phyloP scores from a whole-genome alignment of 2,888 invertebrate genomes.

The Blomia tropicalis region DNA sequence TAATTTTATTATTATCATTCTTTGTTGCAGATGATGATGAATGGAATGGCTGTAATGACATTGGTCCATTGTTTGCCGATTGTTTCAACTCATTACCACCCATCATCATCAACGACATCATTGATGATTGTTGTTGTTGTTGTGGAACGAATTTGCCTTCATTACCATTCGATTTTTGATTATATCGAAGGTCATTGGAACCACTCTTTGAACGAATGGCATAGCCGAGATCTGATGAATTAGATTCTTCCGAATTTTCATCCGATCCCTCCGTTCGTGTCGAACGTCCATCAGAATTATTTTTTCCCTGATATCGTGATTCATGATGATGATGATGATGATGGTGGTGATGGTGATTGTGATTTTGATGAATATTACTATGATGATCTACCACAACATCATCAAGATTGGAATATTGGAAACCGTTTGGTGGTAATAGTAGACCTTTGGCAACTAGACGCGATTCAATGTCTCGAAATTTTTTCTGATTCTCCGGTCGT shows the following conservation, averaged over 20 bases:
- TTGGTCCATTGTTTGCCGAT: neutral
- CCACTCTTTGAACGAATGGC: slow-evolving; percentile 8
- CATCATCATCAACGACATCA: slow-evolving; percentile 17
- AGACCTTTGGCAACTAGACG: slow-evolving; percentile 39
- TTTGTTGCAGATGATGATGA: neutral
- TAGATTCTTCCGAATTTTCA: slow-evolving; percentile 28
- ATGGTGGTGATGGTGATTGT: neutral
- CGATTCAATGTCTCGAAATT: slow-evolving; percentile 62
- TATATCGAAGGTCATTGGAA: neutral
- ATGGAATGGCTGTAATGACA: neutral
- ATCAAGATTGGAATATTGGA: neutral
- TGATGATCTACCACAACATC: too few relatives aligned
- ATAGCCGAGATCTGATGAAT: slow-evolving; percentile 1
- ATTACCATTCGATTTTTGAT: neutral
- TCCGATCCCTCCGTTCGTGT: slow-evolving; percentile 31
- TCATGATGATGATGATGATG: neutral
- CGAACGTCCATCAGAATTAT: slow-evolving; percentile 30
- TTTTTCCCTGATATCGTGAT: neutral
- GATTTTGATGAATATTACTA: neutral
- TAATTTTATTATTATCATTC: too few relatives aligned
- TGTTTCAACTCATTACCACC: too few relatives aligned
- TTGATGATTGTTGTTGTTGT: neutral
- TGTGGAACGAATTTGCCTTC: neutral
- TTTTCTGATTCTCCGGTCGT: slow-evolving; percentile 66
- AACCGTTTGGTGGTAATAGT: slow-evolving; percentile 25